Conservation (phyloP, 2,888 invertebrate genomes). For the Chrysotoxum bicinctum region DNA sequence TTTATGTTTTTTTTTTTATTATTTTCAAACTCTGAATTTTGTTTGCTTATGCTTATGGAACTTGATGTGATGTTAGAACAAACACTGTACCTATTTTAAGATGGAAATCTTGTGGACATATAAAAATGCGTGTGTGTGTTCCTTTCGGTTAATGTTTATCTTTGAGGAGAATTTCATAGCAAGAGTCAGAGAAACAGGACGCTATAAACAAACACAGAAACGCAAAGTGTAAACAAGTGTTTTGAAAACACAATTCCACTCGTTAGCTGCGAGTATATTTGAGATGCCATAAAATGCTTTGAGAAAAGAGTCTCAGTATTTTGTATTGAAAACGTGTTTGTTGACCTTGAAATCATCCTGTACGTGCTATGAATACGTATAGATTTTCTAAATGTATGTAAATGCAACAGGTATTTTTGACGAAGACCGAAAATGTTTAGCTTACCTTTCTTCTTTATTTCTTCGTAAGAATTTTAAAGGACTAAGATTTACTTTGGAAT, state of each 20-base stretch:
- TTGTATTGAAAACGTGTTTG: conserved; percentile 44
- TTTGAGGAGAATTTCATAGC: neutral
- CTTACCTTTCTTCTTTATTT: neutral
- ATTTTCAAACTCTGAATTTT: conserved; percentile 25
- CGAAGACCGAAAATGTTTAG: neutral
- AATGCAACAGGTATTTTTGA: conserved; percentile 40
- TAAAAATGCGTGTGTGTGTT: conserved; percentile 13
- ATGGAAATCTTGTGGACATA: neutral
- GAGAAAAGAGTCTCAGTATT: neutral
- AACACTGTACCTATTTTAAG: conserved; percentile 26
- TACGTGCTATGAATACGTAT: conserved; percentile 50
- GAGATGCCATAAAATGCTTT: neutral
- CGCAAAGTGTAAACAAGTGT: conserved; percentile 60
- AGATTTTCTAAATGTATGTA: conserved; percentile 24
- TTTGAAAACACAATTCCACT: conserved; percentile 30
- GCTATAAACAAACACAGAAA: conserved; percentile 47
- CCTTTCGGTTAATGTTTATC: conserved; percentile 9
- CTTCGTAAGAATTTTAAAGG: neutral
- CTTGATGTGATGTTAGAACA: conserved; percentile 56
- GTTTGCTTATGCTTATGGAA: conserved; percentile 62
- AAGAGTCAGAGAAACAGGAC: conserved; percentile 26
- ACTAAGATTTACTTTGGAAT: neutral
- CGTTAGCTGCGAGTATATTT: neutral
- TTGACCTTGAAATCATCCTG: conserved; percentile 65
- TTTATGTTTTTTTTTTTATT: conserved; percentile 1